Percentiles rank a stretch among this genome's conserved stretches.
Conservation (phyloP, 2,113 vertebrate genomes). For the Dromiciops gliroides region DNA sequence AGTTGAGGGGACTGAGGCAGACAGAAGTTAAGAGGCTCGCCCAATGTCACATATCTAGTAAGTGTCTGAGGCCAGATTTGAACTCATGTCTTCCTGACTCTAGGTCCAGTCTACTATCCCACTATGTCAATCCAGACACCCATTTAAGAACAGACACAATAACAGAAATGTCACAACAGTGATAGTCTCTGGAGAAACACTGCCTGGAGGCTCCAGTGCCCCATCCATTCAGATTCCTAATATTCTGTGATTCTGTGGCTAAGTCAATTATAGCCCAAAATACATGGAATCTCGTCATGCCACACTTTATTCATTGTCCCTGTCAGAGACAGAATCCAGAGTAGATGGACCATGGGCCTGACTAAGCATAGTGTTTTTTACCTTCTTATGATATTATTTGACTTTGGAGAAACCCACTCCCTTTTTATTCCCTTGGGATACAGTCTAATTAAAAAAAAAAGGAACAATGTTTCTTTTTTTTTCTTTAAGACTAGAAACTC, state of each 20-base stretch:
- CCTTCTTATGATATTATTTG: neutral
- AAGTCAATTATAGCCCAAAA: neutral
- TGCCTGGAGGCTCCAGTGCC: neutral
- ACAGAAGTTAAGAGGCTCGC: too few species aligned
- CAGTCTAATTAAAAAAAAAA: neutral
- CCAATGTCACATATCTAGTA: too few species aligned
- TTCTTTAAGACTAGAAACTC: neutral
- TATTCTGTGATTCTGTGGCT: neutral
- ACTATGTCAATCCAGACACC: too few species aligned
- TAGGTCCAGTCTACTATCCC: neutral
- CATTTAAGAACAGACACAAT: neutral
- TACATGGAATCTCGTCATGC: neutral
- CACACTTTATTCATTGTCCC: neutral
- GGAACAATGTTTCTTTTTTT: neutral
- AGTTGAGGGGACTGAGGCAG: neutral
- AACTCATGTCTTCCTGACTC: neutral
- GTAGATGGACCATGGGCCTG: neutral
- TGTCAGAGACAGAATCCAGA: neutral
- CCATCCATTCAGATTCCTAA: neutral
- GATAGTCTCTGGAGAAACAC: neutral
- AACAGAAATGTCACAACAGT: neutral
- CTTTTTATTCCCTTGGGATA: neutral
- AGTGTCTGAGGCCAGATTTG: too few species aligned
- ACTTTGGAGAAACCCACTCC: neutral
- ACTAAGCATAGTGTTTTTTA: neutral